These are phyloP conservation scores for Automeris io DNA, from an alignment of 2,888 invertebrate species.

Conservation along the genomic window DNA sequence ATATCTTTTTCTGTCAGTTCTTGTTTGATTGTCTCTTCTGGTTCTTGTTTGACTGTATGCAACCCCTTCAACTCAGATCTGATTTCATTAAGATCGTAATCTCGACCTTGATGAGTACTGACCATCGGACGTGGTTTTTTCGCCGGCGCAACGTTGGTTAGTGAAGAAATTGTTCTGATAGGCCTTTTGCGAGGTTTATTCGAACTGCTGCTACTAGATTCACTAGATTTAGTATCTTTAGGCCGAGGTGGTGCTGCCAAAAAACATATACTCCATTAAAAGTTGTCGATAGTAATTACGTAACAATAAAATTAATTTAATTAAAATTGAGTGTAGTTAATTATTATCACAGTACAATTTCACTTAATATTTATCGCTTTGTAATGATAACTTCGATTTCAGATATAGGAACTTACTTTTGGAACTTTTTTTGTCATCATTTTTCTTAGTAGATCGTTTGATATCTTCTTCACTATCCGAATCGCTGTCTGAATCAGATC, in stretches of 20 bases:
- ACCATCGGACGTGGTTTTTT: conserved; percentile 49
- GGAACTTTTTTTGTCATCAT: conserved; percentile 48
- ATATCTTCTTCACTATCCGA: conserved; percentile 71
- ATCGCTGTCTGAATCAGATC: conserved; percentile 68
- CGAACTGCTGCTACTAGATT: conserved; percentile 47
- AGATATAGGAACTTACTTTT: conserved; percentile 58
- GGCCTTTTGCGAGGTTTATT: conserved; percentile 63
- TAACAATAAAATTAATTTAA: no score
- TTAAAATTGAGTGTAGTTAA: no score
- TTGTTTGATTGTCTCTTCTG: conserved; percentile 50
- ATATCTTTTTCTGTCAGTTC: conserved; percentile 42
- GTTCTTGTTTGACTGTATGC: conserved; percentile 67
- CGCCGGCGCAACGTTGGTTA: conserved; percentile 47
- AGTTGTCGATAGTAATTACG: neutral
- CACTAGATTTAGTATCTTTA: conserved; percentile 60
- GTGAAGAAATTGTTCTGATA: conserved; percentile 47
- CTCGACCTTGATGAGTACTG: conserved; percentile 69
- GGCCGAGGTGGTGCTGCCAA: conserved; percentile 46
- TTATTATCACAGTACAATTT: no score
- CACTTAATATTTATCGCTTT: no score
- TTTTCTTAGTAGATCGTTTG: conserved; percentile 58
- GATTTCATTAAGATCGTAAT: conserved; percentile 90
- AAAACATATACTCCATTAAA: conserved; percentile 5
- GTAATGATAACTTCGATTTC: no score
- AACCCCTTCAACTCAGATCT: conserved; percentile 90